Conservation (phyloP, 35 echinoderm and acorn worm genomes). For the Amphiura filiformis region DNA sequence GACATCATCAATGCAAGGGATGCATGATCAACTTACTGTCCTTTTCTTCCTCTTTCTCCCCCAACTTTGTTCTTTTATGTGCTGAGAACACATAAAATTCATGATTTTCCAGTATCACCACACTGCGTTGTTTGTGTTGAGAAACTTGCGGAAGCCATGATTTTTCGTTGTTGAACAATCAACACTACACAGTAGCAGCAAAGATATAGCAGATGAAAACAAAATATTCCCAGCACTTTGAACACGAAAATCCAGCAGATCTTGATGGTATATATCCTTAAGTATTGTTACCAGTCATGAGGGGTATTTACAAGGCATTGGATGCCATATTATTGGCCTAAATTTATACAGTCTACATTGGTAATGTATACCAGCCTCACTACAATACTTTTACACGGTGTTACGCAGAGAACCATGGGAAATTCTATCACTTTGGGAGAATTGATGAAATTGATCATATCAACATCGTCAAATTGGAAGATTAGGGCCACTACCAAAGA, state of each 20-base stretch:
- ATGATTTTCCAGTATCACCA: background rate
- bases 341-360: background rate
- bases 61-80: background rate
- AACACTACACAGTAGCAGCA: background rate
- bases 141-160: background rate
- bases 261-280: background rate
- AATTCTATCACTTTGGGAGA: background rate
- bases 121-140: background rate
- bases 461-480: background rate
- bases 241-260: background rate
- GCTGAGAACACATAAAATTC: background rate
- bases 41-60: constrained; percentile 2
- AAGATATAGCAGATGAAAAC: background rate
- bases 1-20: background rate
- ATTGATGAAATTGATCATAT: background rate
- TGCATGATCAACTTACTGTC: background rate
- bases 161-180: background rate
- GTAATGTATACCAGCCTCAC: background rate
- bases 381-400: background rate
- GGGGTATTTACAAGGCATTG: constrained; percentile 3
- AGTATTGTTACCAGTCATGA: background rate
- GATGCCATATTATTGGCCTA: background rate
- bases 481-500: too few relatives aligned
- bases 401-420: background rate
- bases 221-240: background rate